Evolutionary conservation across 2,797 vertebrate genomes (phyloP).

Genomic region (Pteropus rufus): DNA sequence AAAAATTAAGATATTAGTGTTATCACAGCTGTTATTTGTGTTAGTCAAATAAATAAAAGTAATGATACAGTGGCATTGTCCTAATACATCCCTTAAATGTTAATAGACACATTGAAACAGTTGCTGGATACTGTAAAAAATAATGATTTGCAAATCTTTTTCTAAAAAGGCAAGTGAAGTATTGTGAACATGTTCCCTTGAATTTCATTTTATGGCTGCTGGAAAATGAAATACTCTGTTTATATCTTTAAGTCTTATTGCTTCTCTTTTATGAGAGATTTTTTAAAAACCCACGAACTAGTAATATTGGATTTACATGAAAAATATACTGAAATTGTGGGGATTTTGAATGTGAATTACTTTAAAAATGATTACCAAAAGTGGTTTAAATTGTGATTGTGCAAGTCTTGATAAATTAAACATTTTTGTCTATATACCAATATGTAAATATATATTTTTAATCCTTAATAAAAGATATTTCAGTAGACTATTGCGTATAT

Average conservation of each 20-base stretch:
- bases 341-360: background rate
- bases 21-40: background rate
- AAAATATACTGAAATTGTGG: slow-evolving; percentile 4
- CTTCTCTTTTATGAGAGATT: background rate
- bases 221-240: background rate
- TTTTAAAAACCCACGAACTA: background rate
- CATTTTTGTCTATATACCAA: background rate
- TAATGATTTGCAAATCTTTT: background rate
- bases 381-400: slow-evolving; percentile 9
- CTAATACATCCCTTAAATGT: background rate
- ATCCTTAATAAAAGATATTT: slow-evolving; percentile 10
- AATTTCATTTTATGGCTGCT: background rate
- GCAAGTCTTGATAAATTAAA: background rate
- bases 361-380: slow-evolving; percentile 15
- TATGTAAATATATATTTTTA: background rate
- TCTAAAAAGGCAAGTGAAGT: background rate
- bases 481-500: background rate
- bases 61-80: background rate
- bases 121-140: background rate
- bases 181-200: background rate
- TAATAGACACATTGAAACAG: background rate
- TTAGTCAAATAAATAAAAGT: background rate
- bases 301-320: background rate
- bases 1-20: background rate
- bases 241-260: background rate